phyloP scores from a whole-genome alignment of 2,797 vertebrate genomes.

The Pseudochromis fuscus region DNA sequence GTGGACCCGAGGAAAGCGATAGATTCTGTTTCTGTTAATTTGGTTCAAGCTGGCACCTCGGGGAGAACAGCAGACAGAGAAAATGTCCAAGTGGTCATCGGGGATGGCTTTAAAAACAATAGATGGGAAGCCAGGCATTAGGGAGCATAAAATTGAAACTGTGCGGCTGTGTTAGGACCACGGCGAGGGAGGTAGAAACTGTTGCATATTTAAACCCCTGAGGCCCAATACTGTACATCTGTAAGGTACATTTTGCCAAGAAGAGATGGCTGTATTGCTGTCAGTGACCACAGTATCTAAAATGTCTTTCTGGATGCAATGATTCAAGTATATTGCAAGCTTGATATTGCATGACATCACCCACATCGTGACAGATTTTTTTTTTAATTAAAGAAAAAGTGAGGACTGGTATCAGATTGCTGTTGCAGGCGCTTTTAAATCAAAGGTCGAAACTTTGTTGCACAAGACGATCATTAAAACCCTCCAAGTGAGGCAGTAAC shows the following conservation, averaged over 20 bases:
- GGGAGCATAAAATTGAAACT: constrained; percentile 51
- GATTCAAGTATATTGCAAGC: not conserved
- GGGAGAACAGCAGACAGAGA: constrained; percentile 66
- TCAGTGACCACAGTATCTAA: constrained; percentile 1
- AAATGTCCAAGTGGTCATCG: constrained; percentile 62
- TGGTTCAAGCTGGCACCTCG: constrained; percentile 66
- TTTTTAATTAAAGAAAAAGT: not conserved
- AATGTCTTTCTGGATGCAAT: constrained; percentile 6
- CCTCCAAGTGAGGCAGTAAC: not conserved
- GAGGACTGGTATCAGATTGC: not conserved
- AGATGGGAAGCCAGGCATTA: constrained; percentile 53
- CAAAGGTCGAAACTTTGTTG: not conserved
- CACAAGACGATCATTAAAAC: constrained; percentile 5
- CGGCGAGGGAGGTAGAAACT: constrained; percentile 43
- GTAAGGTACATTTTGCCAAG: constrained; percentile 22
- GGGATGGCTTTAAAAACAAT: constrained; percentile 70
- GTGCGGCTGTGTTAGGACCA: constrained; percentile 37
- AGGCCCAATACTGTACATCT: constrained; percentile 37
- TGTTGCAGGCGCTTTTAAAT: not conserved
- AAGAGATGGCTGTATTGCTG: constrained; percentile 38
- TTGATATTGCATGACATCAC: not conserved
- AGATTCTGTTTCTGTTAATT: constrained; percentile 72
- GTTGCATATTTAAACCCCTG: constrained; percentile 28
- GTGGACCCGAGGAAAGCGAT: constrained; percentile 49
- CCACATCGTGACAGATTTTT: not conserved